phyloP scores from a whole-genome alignment of 35 echinoderm and acorn worm species.

The Heliocidaris tuberculata region DNA sequence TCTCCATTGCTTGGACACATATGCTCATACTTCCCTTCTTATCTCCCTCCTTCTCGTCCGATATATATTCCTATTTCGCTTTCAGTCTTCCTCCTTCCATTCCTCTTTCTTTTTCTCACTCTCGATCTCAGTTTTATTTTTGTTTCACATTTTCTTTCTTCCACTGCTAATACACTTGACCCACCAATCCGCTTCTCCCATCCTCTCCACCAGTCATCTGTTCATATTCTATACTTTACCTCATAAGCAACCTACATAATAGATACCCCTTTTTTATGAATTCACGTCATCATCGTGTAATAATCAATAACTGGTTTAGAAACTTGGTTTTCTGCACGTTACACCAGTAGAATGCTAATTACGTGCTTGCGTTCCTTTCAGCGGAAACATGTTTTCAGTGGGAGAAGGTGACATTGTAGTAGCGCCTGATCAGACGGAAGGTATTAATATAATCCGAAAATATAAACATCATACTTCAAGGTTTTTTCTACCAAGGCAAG shows the following conservation, averaged over 20 bases:
- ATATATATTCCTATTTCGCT: no score
- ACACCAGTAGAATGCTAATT: neutral
- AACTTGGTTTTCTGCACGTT: conserved; percentile 9
- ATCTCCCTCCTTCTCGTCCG: neutral
- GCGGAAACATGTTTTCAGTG: neutral
- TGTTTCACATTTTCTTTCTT: neutral
- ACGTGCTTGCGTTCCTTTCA: neutral
- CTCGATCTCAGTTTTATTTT: no score
- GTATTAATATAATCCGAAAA: no score
- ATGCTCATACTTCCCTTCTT: no score
- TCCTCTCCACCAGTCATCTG: neutral
- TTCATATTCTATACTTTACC: neutral
- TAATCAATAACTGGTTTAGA: conserved; percentile 8
- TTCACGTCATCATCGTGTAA: neutral
- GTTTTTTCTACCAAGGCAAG: no score
- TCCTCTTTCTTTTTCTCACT: neutral
- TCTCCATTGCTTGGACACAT: no score
- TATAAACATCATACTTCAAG: no score
- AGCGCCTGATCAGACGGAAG: neutral
- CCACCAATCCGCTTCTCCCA: neutral
- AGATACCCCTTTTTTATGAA: neutral
- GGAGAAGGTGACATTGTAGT: neutral
- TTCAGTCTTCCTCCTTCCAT: neutral
- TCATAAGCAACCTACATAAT: neutral
- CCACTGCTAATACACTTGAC: neutral